Evolutionary conservation across 2,797 vertebrate species (phyloP), one percentile per base, ranked within the genome.

Genomic region (Chelidonichthys spinosus): DNA sequence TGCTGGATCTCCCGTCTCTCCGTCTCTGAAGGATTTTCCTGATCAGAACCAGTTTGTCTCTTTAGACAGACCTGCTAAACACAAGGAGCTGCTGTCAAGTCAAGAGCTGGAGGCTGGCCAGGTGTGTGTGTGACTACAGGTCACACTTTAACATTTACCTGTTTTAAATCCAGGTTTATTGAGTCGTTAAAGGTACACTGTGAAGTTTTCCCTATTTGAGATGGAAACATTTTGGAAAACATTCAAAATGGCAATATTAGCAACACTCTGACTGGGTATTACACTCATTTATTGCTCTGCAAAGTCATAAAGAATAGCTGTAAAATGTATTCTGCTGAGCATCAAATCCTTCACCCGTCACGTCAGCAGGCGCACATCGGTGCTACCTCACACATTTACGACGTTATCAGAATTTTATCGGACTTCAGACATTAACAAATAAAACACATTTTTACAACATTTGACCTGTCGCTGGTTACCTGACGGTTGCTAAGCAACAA

Each of bases 21-120:
- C 2, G 50, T 25, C 65, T 68, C 46, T 35, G 56, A 58, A 75
- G 82, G 81, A 88, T 82, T 81, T 55, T 49, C 63, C 37, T 52
- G 6, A 66, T 72, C 33, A 66, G 56, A 71, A 50, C 39, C 54
- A 53, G 18, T 15, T 44, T 40, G 67, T 76, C 68, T 36, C 70
- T 83, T 6, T 6, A 4, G 82, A 91, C 74, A 80, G 73, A 79
- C 68, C 47, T 63, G 56, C 67, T 74, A 69, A 85, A 86, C 68
- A 52, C 69, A n/a, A 37, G 72, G 60, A 79, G 70, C 70, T 72
- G 62, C 64, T 76, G 53, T 58, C 44, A 61, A 83, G 43, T 72
- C 10, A 15, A 25, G 44, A 70, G 53, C 17, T 75, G 62, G 70
- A 78, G 40, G 17, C 32, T 3, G 5, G 54, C 69, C 66, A 69